phyloP scores from a whole-genome alignment of 1,140 invertebrate genomes.

The Lepidurus arcticus region DNA sequence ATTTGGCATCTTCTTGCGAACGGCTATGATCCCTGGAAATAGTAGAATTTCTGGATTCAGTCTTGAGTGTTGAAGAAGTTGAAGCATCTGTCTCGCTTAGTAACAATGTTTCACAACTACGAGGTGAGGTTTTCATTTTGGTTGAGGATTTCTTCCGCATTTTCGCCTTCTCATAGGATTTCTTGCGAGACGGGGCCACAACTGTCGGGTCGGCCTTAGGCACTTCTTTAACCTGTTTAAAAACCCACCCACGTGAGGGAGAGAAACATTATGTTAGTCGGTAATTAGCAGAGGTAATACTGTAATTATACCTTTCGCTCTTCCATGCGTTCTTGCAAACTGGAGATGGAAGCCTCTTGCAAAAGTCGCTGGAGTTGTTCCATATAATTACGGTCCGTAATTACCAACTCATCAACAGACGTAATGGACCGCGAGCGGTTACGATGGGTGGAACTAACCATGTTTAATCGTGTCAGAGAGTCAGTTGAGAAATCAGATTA shows the following conservation, averaged over 20 bases:
- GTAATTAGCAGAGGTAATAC: background rate
- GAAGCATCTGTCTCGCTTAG: background rate
- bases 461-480: too few species aligned
- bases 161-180: background rate
- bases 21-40: background rate
- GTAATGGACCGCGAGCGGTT: conserved; percentile 27
- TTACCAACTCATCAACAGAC: background rate
- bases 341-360: conserved; percentile 30
- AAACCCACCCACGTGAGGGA: background rate
- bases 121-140: background rate
- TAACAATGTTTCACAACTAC: background rate
- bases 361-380: conserved; percentile 25
- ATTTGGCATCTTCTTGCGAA: background rate
- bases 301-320: conserved; percentile 22
- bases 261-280: background rate
- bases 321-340: conserved; percentile 29
- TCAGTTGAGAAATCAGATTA: too few species aligned
- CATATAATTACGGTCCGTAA: conserved; percentile 32
- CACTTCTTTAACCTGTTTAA: background rate
- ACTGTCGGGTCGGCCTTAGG: background rate
- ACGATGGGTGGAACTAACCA: background rate
- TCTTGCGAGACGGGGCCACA: background rate
- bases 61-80: background rate
- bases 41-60: background rate
- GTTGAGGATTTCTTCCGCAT: background rate